Conservation (phyloP, 2,888 invertebrate genomes). For the Eupithecia abbreviata region DNA sequence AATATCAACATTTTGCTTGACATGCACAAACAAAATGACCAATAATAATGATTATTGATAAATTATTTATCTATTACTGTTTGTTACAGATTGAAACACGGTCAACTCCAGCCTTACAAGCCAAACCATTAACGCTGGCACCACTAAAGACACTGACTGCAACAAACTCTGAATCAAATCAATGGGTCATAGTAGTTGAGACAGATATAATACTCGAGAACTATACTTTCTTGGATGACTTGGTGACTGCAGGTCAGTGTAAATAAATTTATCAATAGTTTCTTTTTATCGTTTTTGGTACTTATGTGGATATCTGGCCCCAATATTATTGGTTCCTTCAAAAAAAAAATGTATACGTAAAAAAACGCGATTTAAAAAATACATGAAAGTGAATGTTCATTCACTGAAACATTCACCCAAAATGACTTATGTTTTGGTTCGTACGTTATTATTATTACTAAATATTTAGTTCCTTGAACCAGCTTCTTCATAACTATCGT, state of each 20-base stretch:
- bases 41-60: neutral
- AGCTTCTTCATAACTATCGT: no score
- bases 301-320: neutral
- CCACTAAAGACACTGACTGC: constrained; percentile 53
- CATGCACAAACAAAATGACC: neutral
- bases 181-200: constrained; percentile 68
- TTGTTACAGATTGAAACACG: constrained; percentile 23
- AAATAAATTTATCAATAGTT: neutral
- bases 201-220: constrained; percentile 59
- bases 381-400: no score
- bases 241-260: constrained; percentile 63
- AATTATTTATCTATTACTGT: constrained; percentile 23
- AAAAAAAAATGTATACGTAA: no score
- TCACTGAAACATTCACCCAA: no score
- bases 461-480: no score
- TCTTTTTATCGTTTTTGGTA: neutral
- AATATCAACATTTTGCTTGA: neutral
- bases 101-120: constrained; percentile 29
- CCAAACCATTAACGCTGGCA: constrained; percentile 48
- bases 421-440: no score
- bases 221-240: constrained; percentile 56
- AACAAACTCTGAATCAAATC: constrained; percentile 42
- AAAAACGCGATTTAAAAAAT: no score
- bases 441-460: no score
- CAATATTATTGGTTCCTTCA: no score